Evolutionary conservation across 2,113 vertebrate species (phyloP).

Genomic region (Oreochromis spilurus): DNA sequence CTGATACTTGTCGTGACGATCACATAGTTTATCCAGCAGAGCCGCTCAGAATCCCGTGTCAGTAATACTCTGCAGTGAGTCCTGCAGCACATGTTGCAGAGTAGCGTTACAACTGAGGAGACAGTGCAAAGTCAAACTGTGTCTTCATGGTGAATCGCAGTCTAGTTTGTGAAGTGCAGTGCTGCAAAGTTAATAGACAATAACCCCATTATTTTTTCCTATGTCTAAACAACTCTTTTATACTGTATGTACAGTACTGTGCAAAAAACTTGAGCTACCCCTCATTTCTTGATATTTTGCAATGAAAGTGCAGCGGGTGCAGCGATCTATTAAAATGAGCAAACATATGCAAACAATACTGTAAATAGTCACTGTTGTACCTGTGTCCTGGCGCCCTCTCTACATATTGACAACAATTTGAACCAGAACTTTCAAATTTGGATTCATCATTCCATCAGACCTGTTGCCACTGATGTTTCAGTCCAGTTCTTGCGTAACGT

Average conservation of each 20-base stretch:
- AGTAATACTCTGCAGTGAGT: background rate
- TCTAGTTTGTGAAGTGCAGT: background rate
- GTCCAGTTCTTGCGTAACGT: background rate
- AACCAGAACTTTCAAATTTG: background rate
- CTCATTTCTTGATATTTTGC: background rate
- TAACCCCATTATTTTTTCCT: background rate
- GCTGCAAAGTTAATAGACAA: background rate
- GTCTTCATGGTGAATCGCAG: background rate
- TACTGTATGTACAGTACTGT: background rate
- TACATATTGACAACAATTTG: background rate
- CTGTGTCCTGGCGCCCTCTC: background rate
- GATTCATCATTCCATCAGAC: background rate
- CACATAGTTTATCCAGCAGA: background rate
- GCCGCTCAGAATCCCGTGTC: background rate
- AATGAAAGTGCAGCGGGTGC: background rate
- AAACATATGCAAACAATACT: background rate
- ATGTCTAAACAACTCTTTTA: background rate
- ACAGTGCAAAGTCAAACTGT: background rate
- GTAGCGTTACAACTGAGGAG: fast-evolving
- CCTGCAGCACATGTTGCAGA: background rate
- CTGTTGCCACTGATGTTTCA: background rate
- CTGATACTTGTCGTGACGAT: background rate
- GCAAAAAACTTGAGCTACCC: background rate
- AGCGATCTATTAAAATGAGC: background rate
- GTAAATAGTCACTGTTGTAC: background rate